phyloP scores from a whole-genome alignment of 2,113 vertebrate species.

The Grammomys surdaster region DNA sequence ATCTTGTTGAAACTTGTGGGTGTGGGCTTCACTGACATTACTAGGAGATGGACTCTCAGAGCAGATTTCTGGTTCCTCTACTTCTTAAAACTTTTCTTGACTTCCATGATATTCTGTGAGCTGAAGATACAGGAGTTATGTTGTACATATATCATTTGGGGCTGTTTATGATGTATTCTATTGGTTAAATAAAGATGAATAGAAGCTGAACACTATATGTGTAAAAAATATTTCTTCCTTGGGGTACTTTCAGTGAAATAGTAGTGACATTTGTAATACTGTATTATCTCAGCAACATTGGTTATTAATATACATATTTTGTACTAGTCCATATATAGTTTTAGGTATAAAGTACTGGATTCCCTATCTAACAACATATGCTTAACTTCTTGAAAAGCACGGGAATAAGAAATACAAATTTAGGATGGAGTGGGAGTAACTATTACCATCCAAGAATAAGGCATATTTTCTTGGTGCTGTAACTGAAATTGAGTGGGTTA shows the following conservation, averaged over 20 bases:
- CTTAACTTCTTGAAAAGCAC: slow-evolving; percentile 34
- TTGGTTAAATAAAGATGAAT: not conserved
- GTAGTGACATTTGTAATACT: not conserved
- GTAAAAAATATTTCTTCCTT: not conserved
- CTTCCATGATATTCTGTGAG: not conserved
- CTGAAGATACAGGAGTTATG: too few species aligned
- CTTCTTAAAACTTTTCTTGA: not conserved
- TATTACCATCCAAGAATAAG: not conserved
- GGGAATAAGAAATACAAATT: not conserved
- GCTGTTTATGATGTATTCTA: not conserved
- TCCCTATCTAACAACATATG: not conserved
- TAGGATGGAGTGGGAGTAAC: not conserved
- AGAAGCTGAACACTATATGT: not conserved
- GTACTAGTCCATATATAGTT: not conserved
- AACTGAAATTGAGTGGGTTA: slow-evolving; percentile 27
- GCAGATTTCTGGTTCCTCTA: not conserved
- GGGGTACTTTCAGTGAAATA: not conserved
- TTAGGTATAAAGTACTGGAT: not conserved
- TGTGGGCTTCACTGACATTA: not conserved
- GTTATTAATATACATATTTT: not conserved
- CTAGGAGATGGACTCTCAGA: not conserved
- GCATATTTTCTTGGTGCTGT: not conserved
- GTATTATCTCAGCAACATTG: not conserved
- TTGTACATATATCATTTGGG: not conserved
- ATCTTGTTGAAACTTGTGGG: not conserved